These are phyloP conservation scores for Saccostrea cuccullata DNA, from an alignment of 1,140 invertebrate species.

Conservation along the genomic window DNA sequence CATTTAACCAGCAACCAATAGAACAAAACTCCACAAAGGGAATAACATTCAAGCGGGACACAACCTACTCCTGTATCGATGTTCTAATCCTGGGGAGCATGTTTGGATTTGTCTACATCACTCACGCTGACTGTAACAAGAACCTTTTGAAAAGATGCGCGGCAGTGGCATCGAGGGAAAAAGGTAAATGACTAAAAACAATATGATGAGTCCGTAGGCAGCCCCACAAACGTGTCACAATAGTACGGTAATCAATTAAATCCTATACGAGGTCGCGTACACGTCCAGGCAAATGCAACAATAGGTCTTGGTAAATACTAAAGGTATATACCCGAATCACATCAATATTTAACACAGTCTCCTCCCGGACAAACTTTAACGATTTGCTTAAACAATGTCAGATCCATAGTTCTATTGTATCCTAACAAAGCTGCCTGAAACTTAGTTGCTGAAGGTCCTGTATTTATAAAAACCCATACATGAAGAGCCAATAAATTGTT, in stretches of 20 bases:
- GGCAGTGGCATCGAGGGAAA: constrained; percentile 10
- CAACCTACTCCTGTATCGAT: background rate
- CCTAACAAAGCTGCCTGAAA: background rate
- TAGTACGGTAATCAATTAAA: constrained; percentile 18
- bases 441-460: constrained; percentile 31
- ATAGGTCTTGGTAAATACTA: constrained; percentile 3
- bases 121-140: background rate
- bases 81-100: constrained; percentile 6
- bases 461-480: constrained; percentile 10
- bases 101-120: constrained; percentile 22
- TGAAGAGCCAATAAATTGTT: constrained; percentile 17
- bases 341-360: constrained; percentile 31
- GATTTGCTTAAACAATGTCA: constrained; percentile 28
- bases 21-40: constrained; percentile 9
- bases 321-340: constrained; percentile 22
- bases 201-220: background rate
- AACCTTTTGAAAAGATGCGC: constrained; percentile 22
- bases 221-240: background rate
- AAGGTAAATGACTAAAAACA: constrained; percentile 35
- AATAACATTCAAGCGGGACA: background rate
- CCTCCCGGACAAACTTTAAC: constrained; percentile 21
- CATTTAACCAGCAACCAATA: constrained; percentile 9
- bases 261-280: background rate
- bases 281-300: constrained; percentile 32
- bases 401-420: constrained; percentile 26